phyloP scores from a whole-genome alignment of 2,797 vertebrate species.

The Xerus rutilus region DNA sequence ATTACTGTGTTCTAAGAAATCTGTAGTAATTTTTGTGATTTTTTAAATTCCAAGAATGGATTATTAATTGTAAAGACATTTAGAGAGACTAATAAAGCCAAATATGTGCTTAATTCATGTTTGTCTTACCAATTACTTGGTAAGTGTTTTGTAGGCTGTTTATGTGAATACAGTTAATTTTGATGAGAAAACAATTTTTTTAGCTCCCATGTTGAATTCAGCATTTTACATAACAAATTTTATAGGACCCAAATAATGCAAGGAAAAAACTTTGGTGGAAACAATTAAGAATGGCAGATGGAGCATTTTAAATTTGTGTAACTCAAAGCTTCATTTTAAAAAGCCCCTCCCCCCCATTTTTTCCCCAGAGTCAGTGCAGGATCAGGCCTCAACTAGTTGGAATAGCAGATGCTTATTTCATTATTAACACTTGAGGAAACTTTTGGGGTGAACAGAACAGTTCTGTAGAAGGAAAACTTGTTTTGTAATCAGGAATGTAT shows the following conservation, averaged over 20 bases:
- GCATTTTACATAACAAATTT: neutral
- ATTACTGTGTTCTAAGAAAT: neutral
- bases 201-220: neutral
- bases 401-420: neutral
- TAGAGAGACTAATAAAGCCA: neutral
- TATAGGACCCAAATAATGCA: neutral
- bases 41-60: slow-evolving; percentile 55
- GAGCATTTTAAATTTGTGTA: neutral
- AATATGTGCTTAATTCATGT: neutral
- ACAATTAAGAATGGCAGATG: neutral
- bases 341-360: neutral
- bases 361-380: neutral
- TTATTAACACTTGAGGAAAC: slow-evolving; percentile 9
- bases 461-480: neutral
- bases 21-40: neutral
- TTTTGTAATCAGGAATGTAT: neutral
- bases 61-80: slow-evolving; percentile 48
- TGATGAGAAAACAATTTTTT: neutral
- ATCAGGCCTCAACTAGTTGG: neutral
- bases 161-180: slow-evolving; percentile 34
- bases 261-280: neutral
- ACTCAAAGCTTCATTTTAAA: slow-evolving; percentile 12
- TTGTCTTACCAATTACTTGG: neutral
- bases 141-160: neutral
- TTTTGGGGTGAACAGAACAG: neutral